Evolutionary conservation across 2,888 invertebrate species (phyloP).

Genomic region (Hedychridium roseum): DNA sequence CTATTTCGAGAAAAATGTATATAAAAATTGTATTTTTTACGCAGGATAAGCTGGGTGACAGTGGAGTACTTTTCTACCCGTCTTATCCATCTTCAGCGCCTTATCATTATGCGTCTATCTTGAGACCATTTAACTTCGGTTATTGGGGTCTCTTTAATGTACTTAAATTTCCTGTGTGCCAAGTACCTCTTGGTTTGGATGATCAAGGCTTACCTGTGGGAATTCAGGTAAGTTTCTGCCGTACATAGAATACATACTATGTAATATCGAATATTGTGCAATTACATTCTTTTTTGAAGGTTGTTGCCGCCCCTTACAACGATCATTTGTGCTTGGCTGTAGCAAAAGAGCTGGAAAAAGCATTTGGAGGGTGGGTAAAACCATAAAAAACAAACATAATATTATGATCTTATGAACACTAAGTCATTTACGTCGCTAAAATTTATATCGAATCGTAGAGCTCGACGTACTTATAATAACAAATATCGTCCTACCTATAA

Average conservation of each 20-base stretch:
- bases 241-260: no score
- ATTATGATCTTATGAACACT: no score
- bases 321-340: constrained; percentile 80
- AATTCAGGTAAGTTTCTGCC: constrained; percentile 72
- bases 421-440: no score
- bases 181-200: constrained; percentile 83
- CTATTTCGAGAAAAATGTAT: no score
- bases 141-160: constrained; percentile 89
- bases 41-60: constrained; percentile 76
- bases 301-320: constrained; percentile 74
- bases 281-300: constrained; percentile 54
- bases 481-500: no score
- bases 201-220: constrained; percentile 79
- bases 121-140: constrained; percentile 83
- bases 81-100: constrained; percentile 81
- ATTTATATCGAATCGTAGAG: background rate
- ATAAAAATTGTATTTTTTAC: no score
- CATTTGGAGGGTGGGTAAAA: constrained; percentile 77
- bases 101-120: constrained; percentile 80
- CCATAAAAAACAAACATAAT: constrained; percentile 61
- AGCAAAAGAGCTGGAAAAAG: constrained; percentile 73
- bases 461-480: no score
- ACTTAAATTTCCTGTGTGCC: constrained; percentile 82
- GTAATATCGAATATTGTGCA: no score
- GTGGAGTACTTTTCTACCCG: constrained; percentile 86